phyloP scores from a whole-genome alignment of 2,888 invertebrate species.

The Acholoe squamosa region DNA sequence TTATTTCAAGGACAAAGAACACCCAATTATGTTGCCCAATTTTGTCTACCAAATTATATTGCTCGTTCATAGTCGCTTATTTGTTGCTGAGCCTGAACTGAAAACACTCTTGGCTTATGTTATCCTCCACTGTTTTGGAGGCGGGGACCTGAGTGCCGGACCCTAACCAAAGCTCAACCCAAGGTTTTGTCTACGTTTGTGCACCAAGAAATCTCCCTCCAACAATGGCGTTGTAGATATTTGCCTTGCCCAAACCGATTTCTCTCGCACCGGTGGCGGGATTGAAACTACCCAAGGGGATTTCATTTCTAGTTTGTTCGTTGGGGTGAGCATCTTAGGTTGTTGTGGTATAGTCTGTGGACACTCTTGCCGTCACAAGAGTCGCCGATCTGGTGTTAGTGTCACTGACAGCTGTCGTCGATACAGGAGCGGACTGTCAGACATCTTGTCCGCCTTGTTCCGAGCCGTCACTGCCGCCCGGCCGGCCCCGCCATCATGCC shows the following conservation, averaged over 20 bases:
- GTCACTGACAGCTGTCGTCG: slow-evolving; percentile 55
- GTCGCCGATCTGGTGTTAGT: not conserved
- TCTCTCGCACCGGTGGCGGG: not conserved
- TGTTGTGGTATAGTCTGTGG: not conserved
- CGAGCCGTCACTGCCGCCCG: slow-evolving; percentile 42
- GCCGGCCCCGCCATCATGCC: slow-evolving; percentile 43
- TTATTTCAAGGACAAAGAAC: not conserved
- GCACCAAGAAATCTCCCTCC: not conserved
- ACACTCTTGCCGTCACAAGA: not conserved
- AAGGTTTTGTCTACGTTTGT: slow-evolving; percentile 18
- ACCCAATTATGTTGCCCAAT: not conserved
- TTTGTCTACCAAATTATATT: not conserved
- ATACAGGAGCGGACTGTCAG: slow-evolving; percentile 35
- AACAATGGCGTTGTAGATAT: slow-evolving; percentile 48
- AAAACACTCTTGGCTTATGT: too few relatives aligned
- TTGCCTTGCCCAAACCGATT: not conserved
- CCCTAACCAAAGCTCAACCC: not conserved
- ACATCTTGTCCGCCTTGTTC: slow-evolving; percentile 47
- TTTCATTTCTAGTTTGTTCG: not conserved
- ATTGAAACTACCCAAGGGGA: not conserved
- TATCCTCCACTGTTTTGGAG: too few relatives aligned
- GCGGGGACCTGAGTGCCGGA: not conserved
- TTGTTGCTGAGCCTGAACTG: too few relatives aligned
- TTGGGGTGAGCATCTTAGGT: not conserved
- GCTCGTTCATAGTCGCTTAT: too few relatives aligned